These are phyloP conservation scores for Heterodera schachtii DNA, from an alignment of 1,140 invertebrate species.

Conservation along the genomic window DNA sequence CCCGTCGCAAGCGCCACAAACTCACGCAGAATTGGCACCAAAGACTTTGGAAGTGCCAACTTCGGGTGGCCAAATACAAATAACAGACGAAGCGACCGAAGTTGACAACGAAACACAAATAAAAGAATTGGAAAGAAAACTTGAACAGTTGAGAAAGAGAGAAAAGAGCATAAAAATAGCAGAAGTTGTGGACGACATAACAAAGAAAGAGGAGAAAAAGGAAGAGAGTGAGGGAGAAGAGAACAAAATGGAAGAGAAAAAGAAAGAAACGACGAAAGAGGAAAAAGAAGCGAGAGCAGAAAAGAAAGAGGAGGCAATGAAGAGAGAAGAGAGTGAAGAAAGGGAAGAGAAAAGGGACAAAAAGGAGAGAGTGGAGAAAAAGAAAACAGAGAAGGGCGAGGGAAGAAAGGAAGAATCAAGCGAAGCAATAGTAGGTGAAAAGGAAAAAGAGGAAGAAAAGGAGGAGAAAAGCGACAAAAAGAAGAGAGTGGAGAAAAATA, in stretches of 20 bases:
- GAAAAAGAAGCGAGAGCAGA: not conserved
- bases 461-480: not conserved
- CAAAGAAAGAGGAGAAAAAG: not conserved
- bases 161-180: not conserved
- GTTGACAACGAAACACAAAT: not conserved
- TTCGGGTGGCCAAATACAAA: not conserved
- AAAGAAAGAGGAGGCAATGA: not conserved
- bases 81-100: not conserved
- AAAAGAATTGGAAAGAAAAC: not conserved
- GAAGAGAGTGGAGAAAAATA: not conserved
- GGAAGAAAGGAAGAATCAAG: not conserved
- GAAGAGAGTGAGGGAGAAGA: not conserved
- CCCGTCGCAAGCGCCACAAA: not conserved
- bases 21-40: not conserved
- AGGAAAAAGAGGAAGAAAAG: not conserved
- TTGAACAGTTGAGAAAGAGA: not conserved
- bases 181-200: constrained; percentile 1
- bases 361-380: not conserved
- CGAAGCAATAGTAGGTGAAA: not conserved
- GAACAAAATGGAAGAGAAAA: not conserved
- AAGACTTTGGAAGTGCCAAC: not conserved
- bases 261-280: not conserved
- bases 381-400: not conserved
- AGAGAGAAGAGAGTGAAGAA: not conserved
- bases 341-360: not conserved